Evolutionary conservation across 2,888 invertebrate genomes (phyloP), one percentile per base, ranked within the genome.

Genomic region (Leptopilina myrica): DNA sequence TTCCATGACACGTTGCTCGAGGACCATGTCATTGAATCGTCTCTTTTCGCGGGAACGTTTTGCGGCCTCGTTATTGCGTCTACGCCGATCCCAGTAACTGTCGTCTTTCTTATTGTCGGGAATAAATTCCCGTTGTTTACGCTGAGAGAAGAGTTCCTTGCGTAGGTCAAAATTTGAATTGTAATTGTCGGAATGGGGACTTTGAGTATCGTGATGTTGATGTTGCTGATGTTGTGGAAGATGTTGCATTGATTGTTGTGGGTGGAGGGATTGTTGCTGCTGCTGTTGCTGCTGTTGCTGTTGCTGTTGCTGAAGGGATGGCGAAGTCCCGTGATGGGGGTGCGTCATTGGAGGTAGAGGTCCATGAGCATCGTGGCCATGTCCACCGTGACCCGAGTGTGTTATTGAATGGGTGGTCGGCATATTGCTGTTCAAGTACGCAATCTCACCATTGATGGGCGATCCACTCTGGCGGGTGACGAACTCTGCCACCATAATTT

Each of bases 91-190:
- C 99, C 99, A 99, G 92, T 99, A 99, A 89, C 97, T 97, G 88
- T 98, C 98, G 89, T 99, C 98, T 91, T 99, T 99, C 92, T 98
- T 98, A 92, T 95, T 97, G 91, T 98, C 98, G 0, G 98, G 98
- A 83, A 98, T 98, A 92, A 99, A 98, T 92, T 98, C 98, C 14
- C 99, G 94, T 90, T 98, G 98, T 90, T 98, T 98, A 87, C 98
- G 95, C 88, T 97, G 96, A 1, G 96, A 96, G 92, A 97, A 97
- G 88, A 97, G 94, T 85, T 97, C 97, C 89, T 97, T 97, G 85
- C 96, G 94, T 85, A 92, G 83, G 90, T 93, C 87, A 89, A 92
- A 88, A 88, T 91, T 87, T 86, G 89, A 82, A 79, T 87, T 83
- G 84, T 87, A 90, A 81, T 86, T 88, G 79, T 89, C 88, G 67